Conservation (phyloP, 2,113 vertebrate genomes). For the Pogonocichla stellata region DNA sequence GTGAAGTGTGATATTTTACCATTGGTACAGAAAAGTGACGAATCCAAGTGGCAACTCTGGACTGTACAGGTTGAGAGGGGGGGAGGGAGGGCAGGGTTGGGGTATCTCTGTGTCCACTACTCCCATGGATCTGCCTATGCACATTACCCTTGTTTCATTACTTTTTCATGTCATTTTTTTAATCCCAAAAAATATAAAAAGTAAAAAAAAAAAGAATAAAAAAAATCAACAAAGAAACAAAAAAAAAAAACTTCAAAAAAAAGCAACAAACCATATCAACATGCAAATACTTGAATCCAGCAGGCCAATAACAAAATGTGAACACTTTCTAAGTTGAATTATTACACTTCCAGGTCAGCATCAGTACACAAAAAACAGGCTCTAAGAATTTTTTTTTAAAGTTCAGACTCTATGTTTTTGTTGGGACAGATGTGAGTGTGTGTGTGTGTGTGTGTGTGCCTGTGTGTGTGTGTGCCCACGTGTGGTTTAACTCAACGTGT, state of each 20-base stretch:
- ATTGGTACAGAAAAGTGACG: conserved; percentile 43
- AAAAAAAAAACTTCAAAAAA: background rate
- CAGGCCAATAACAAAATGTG: conserved; percentile 95
- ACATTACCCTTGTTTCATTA: conserved; percentile 80
- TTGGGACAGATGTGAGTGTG: conserved; percentile 34
- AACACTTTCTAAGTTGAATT: conserved; percentile 83
- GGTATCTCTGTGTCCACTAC: conserved; percentile 43
- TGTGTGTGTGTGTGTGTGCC: background rate
- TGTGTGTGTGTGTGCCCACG: background rate
- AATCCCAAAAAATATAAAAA: conserved; percentile 63
- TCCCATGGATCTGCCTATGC: conserved; percentile 79
- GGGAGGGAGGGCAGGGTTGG: conserved; percentile 42
- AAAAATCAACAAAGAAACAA: background rate
- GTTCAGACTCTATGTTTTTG: conserved; percentile 69
- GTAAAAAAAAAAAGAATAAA: background rate
- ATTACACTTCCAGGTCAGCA: conserved; percentile 81
- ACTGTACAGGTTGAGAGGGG: conserved; percentile 59
- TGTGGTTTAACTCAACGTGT: conserved; percentile 32
- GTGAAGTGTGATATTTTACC: conserved; percentile 65
- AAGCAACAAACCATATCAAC: conserved; percentile 78
- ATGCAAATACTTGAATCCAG: conserved; percentile 98
- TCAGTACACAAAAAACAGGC: conserved; percentile 77
- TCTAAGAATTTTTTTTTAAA: conserved; percentile 64
- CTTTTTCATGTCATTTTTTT: conserved; percentile 80
- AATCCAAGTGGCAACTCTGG: background rate